Evolutionary conservation across 2,113 vertebrate genomes (phyloP), one percentile per base, ranked within the genome.

Genomic region (Colaptes auratus): DNA sequence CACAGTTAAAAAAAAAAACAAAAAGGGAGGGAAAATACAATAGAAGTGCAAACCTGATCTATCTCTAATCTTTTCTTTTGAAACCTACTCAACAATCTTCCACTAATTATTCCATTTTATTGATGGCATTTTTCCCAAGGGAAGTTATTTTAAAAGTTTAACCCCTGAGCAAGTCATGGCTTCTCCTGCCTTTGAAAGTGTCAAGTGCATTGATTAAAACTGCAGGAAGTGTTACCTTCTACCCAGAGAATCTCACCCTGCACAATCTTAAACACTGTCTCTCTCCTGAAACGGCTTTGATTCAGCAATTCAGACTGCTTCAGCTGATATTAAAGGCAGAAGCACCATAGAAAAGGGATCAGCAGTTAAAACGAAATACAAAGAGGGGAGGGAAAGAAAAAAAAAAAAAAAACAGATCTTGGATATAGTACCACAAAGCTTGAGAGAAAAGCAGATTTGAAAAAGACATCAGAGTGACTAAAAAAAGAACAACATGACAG

Each of bases 71-170:
- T 93, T 96, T 95, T 95, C 70, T 95, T 95, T 91, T 92, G 94
- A 96, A 96, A 96, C 36, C 65, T 35, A 96, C 97, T 98, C 97
- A 97, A 97, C 95, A 98, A 98, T 95, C 94, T 97, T 97, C 98
- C 97, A 97, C 97, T 98, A 99, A 99, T 99, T 98, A 99, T 98
- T 98, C 97, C 92, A 94, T 97, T 98, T 98, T 98, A 99, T 98
- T 99, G 98, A 99, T 98, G 98, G 98, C 95, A 97, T 97, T 97
- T 98, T 97, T 98, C 98, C 97, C 97, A 94, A 86, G 98, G 98
- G 98, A 98, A 97, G 97, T 98, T 98, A 98, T 98, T 98, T 99
- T 98, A 98, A 98, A 98, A 98, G 98, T 98, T 99, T 98, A 99
- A 99, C 98, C 98, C 98, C 95, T 97, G 98, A 98, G 98, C 98